Percentiles rank a stretch among this genome's conserved stretches.
Evolutionary conservation across 1,140 invertebrate genomes (phyloP).

Genomic region (Sinonovacula constricta): DNA sequence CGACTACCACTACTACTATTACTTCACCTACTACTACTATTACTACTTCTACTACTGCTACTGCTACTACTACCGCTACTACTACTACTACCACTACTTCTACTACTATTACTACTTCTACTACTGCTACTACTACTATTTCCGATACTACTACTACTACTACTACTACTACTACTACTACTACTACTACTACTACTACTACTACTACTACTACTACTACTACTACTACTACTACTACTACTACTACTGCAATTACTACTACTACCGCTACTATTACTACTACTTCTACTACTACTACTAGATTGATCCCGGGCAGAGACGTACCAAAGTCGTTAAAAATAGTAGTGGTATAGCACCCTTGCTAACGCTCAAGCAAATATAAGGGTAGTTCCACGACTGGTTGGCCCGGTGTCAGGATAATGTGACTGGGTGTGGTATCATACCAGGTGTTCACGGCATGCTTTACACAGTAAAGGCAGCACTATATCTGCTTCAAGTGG

Average conservation of each 20-base stretch:
- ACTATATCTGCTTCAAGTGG: too few relatives aligned
- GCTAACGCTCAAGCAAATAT: too few relatives aligned
- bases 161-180: neutral
- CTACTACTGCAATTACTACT: conserved; percentile 12
- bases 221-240: conserved; percentile 11
- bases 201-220: conserved; percentile 2
- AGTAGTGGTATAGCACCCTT: too few relatives aligned
- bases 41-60: conserved; percentile 26
- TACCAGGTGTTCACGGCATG: too few relatives aligned
- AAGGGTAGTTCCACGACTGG: too few relatives aligned
- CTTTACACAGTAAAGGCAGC: too few relatives aligned
- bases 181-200: conserved; percentile 15
- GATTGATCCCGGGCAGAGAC: too few relatives aligned
- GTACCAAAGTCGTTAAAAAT: too few relatives aligned
- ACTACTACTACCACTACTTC: conserved; percentile 24
- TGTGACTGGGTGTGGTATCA: too few relatives aligned
- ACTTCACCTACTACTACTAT: conserved; percentile 23
- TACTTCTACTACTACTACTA: conserved; percentile 22
- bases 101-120: conserved; percentile 34
- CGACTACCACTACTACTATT: conserved; percentile 22
- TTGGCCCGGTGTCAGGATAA: too few relatives aligned
- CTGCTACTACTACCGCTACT: conserved; percentile 21
- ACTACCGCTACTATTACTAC: conserved; percentile 7
- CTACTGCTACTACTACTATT: conserved; percentile 27
- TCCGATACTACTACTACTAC: conserved; percentile 10